phyloP scores from a whole-genome alignment of 2,113 vertebrate genomes.

The Urocolius indicus region DNA sequence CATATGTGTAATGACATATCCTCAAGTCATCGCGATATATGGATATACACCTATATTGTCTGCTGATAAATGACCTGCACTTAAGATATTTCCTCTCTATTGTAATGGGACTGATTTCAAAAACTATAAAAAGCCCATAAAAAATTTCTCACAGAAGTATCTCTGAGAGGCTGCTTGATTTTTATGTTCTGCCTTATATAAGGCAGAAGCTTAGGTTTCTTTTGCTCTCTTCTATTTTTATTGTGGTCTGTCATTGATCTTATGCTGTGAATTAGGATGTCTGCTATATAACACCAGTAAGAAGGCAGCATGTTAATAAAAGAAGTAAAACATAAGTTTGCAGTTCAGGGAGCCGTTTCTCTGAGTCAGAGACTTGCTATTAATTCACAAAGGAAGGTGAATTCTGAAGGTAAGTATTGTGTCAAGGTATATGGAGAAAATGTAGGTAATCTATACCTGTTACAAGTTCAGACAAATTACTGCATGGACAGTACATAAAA shows the following conservation, averaged over 20 bases:
- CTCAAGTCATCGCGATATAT: neutral
- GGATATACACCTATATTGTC: neutral
- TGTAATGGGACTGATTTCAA: neutral
- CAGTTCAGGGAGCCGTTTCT: neutral
- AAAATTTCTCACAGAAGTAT: neutral
- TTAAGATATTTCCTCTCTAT: neutral
- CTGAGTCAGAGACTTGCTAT: neutral
- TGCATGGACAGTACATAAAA: neutral
- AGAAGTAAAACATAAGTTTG: neutral
- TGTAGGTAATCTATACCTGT: neutral
- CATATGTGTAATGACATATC: neutral
- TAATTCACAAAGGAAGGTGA: neutral
- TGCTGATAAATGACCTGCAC: neutral
- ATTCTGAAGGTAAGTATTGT: neutral
- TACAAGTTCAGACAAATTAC: neutral
- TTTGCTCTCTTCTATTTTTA: neutral
- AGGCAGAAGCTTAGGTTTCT: neutral
- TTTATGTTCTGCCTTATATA: neutral
- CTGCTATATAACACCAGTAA: neutral
- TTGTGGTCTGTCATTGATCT: neutral
- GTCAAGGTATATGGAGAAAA: neutral
- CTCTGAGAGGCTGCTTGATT: neutral
- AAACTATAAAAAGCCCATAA: neutral
- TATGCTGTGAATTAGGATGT: neutral
- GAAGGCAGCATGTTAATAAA: neutral